Base-by-base conservation (phyloP, 2,797 vertebrate genomes). In the Enteromius treurensis region DNA sequence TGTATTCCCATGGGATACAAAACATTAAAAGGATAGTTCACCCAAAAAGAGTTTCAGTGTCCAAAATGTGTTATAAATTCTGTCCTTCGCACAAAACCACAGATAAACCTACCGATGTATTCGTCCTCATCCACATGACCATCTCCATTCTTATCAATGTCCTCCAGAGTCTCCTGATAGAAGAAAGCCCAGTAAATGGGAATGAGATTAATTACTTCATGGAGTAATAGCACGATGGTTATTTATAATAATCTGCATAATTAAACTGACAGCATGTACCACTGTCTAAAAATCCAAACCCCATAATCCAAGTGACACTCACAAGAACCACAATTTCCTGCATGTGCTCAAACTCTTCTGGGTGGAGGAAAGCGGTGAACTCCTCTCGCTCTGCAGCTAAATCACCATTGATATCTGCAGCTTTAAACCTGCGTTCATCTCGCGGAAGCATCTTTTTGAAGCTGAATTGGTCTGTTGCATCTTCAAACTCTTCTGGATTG, bases 261-360 rank as follows among this genome's bases (percentile, higher is more conserved):
- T 75, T 75, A 75, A 58, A 58, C 51, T 58, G 21, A 40, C 32
- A 75, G 49, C 2, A 23, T n/a, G 11, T 75, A n/a, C 32, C 49
- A 37, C 29, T 0, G 10, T 75, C 49, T 53, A 23, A 55, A 51
- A 51, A 26, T 17, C 23, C 42, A 29, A 49, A 65, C 60, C 23
- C 26, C 23, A 14, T n/a, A 68, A 42, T 23, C 67, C 37, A 47
- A 58, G 2, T 1, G 9, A 67, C 9, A 81, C 97, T 96, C 94
- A 99, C 98, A 92, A 96, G 91, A 90, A 99, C 95, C 82, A 99
- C 98, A 2, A 96, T 97, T 86, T 96, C 97, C 88, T 94, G 99
- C 98, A 99, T 99, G 83, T 98, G 97, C 68, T 98, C 97, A 89
- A 99, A 99, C 91, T 99, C 98, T 89, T 99, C 98, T 0, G 98